Evolutionary conservation across 2,797 vertebrate species (phyloP), one percentile per base, ranked within the genome.

Genomic region (Phoeniculus purpureus): DNA sequence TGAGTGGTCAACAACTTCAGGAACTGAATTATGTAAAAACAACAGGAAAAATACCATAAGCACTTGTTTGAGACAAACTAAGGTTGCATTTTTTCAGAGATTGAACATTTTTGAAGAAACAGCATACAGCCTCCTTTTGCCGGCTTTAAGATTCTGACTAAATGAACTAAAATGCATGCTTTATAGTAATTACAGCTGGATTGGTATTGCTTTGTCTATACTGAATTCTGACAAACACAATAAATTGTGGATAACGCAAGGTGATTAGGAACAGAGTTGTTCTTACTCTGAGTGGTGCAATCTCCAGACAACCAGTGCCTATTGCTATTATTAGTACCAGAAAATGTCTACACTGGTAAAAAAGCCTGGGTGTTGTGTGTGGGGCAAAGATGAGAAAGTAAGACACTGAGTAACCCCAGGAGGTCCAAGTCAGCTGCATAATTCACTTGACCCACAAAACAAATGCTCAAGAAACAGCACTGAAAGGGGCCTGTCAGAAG

Each of bases 321-420:
- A 29, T 32, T 79, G n/a, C 56, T 71, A 22, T 78, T 43, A 31
- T 12, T 32, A 76, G 72, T 31, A 87, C n/a, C 71, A 76, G 4
- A 85, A 92, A 92, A 92, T 6, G 7, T 43, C 80, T 81, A 80
- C 32, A 84, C 4, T 61, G 71, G 74, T 81, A 89, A 94, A 94
- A 59, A 18, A 85, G 82, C 40, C 8, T 31, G 13, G 19, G 27
- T 25, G n/a, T 31, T 78, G 6, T 11, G 6, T 78, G 6, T 11
- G 5, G 7, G 32, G 25, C 51, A 7, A 83, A 85, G 67, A 91
- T 29, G 40, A 70, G 54, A 56, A 77, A 72, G 43, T 3, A 47
- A 27, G 87, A 84, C 50, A 31, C 29, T 81, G 48, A 87, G 91
- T 88, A 62, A 62, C 18, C 47, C 51, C 61, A 70, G 48, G 50